Evolutionary conservation across 1,140 invertebrate species (phyloP).

Genomic region (Drosophila rufa): DNA sequence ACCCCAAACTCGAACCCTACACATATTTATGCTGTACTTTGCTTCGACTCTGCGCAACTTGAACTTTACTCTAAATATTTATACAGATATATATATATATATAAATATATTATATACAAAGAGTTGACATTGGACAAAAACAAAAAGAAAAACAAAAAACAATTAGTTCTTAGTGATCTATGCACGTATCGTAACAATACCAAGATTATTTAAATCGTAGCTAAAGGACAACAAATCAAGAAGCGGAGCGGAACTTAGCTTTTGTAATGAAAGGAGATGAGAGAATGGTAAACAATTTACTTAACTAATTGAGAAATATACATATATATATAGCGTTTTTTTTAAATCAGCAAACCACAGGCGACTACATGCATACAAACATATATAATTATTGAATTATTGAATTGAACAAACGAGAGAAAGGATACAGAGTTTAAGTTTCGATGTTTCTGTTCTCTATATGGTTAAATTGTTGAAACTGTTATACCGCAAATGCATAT

Average conservation of each 20-base stretch:
- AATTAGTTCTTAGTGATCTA: slow-evolving; percentile 48
- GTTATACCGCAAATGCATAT: slow-evolving; percentile 33
- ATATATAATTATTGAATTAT: slow-evolving; percentile 34
- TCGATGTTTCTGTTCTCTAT: slow-evolving; percentile 33
- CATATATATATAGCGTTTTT: slow-evolving; percentile 39
- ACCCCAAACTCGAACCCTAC: not conserved
- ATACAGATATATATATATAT: slow-evolving; percentile 32
- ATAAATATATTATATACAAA: slow-evolving; percentile 23
- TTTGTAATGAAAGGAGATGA: slow-evolving; percentile 35
- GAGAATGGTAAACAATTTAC: slow-evolving; percentile 27
- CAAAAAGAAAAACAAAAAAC: slow-evolving; percentile 6
- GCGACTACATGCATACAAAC: slow-evolving; percentile 6
- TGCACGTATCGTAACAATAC: slow-evolving; percentile 51
- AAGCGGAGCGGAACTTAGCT: slow-evolving; percentile 35
- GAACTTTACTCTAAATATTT: slow-evolving; percentile 32
- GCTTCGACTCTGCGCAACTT: slow-evolving; percentile 37
- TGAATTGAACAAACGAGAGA: slow-evolving; percentile 7
- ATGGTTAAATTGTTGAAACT: slow-evolving; percentile 39
- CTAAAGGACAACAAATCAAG: slow-evolving; percentile 46
- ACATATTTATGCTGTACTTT: slow-evolving; percentile 43
- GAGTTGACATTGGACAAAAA: slow-evolving; percentile 34
- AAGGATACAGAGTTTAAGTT: slow-evolving; percentile 29
- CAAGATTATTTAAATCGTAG: slow-evolving; percentile 43
- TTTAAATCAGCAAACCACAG: slow-evolving; percentile 25
- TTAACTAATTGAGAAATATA: slow-evolving; percentile 26